Evolutionary conservation across 53 echinoderm and acorn worm genomes (phyloP), one percentile per base, ranked within the genome.

Genomic region (Astropecten irregularis): DNA sequence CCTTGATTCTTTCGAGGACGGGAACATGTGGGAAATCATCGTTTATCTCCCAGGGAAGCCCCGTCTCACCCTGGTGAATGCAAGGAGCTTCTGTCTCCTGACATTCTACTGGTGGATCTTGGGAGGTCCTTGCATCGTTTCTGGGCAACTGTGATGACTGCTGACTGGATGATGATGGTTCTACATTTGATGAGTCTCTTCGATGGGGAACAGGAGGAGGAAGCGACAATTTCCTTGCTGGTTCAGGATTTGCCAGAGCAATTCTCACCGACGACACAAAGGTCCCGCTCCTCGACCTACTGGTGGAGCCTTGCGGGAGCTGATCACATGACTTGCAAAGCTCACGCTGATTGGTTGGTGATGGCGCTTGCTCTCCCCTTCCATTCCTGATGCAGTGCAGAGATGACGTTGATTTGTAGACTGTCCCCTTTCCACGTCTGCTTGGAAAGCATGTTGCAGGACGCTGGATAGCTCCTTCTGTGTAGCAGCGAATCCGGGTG

Each of bases 401-500:
- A 0, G 61, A 77, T n/a, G 77, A 77, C 18, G 44, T 30, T 2
- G 77, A 77, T 29, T 61, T 77, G 42, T 60, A 77, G 18, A 77
- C 16, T 5, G 47, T 28, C 20, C 48, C 77, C 18, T 16, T 30
- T 2, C 3, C 47, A 6, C 40, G 9, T 30, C 44, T 20, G 11
- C 10, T 8, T 1, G 44, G 20, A 32, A 59, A 46, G n/a, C 31
- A 40, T n/a, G 44, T 9, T 8, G 20, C 20, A n/a, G 77, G 60
- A 18, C 77, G 77, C 77, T 77, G 77, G 3, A 77, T 77, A 26
- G 77, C 46, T 18, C 77, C 77, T 61, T 77, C 77, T 61, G 77
- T 77, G 44, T 77, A 77, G 46, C 47, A 77, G 28, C 77, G 77
- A 44, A 77, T 33, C 60, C 77, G 55, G 9, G 61, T 49, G 77